phyloP scores from a whole-genome alignment of 2,888 invertebrate species.

The Rhagonycha lutea region DNA sequence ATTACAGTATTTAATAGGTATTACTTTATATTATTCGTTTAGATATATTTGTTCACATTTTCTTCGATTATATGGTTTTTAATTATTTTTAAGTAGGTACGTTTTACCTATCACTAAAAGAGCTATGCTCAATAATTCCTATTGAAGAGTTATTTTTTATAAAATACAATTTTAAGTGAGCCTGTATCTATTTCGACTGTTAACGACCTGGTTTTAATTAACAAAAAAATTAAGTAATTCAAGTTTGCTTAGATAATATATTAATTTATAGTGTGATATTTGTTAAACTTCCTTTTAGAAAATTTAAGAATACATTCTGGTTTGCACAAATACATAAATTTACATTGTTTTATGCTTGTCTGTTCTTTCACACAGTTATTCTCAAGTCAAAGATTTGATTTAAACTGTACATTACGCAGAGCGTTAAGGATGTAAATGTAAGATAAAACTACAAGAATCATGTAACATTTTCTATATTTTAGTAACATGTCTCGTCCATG shows the following conservation, averaged over 20 bases:
- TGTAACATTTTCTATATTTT: constrained; percentile 47
- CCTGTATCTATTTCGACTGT: background rate
- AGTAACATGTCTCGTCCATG: constrained; percentile 51
- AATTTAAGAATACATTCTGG: background rate
- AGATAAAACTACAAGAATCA: constrained; percentile 26
- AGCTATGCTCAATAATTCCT: background rate
- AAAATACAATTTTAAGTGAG: background rate
- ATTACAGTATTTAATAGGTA: background rate
- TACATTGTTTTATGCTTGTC: background rate
- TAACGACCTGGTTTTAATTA: background rate
- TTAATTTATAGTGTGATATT: background rate
- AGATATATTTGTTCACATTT: background rate
- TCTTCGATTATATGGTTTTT: background rate
- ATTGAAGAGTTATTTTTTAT: no score
- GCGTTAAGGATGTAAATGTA: constrained; percentile 20
- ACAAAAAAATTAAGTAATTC: background rate
- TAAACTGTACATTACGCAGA: background rate
- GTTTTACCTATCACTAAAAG: background rate
- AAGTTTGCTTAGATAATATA: background rate
- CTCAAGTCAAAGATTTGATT: constrained; percentile 1
- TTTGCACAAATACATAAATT: constrained; percentile 2
- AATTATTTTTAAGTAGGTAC: background rate
- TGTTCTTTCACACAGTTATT: constrained; percentile 1
- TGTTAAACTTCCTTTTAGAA: background rate
- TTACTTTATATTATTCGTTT: background rate